phyloP scores from a whole-genome alignment of 1,140 invertebrate species.

The Drosophila funebris region DNA sequence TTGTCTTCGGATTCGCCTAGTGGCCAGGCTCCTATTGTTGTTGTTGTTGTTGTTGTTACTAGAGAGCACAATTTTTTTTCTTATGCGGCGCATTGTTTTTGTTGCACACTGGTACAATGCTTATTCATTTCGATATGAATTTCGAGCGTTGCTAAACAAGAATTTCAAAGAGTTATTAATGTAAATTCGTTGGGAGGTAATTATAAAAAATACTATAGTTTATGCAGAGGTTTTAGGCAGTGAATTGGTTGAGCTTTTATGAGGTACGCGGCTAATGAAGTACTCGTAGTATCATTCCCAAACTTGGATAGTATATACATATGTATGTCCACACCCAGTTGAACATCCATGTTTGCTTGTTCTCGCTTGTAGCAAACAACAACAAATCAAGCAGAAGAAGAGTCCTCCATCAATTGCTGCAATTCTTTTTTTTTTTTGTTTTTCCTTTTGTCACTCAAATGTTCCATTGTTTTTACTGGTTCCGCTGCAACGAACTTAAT shows the following conservation, averaged over 20 bases:
- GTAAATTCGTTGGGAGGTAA: no score
- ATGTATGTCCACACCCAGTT: slow-evolving; percentile 48
- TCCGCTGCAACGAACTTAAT: slow-evolving; percentile 24
- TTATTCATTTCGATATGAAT: neutral
- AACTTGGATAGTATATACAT: no score
- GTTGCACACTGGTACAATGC: slow-evolving; percentile 53
- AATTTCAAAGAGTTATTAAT: no score
- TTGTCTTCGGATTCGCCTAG: slow-evolving; percentile 75
- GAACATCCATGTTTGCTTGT: slow-evolving; percentile 67
- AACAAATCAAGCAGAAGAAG: slow-evolving; percentile 21
- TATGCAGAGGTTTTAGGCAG: no score
- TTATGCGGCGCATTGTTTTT: slow-evolving; percentile 73
- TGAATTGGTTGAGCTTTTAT: no score
- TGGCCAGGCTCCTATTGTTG: slow-evolving; percentile 46
- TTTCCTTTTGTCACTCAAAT: slow-evolving; percentile 42
- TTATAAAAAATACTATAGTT: no score
- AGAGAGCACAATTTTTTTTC: slow-evolving; percentile 69
- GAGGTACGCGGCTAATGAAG: no score
- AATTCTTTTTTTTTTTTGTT: slow-evolving; percentile 44
- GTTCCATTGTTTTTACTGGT: slow-evolving; percentile 75
- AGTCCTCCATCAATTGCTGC: slow-evolving; percentile 64
- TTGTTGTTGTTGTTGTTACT: slow-evolving; percentile 46
- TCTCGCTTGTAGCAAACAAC: slow-evolving; percentile 54
- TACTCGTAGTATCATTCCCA: no score
- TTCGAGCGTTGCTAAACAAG: neutral